These are phyloP conservation scores for Sialia sialis DNA, from an alignment of 2,113 vertebrate genomes.

Conservation along the genomic window DNA sequence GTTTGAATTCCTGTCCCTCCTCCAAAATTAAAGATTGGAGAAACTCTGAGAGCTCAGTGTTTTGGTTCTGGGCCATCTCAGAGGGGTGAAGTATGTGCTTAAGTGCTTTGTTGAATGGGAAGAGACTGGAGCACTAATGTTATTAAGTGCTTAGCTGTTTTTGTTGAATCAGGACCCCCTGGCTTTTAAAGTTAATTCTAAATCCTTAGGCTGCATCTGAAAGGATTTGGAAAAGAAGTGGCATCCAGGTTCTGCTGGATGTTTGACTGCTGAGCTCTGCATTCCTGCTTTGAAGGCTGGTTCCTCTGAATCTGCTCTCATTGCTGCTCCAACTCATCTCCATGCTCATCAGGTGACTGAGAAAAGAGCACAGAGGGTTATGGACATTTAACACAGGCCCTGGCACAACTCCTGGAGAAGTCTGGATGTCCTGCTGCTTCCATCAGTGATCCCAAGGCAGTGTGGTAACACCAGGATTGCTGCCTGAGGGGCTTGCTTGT, in stretches of 20 bases:
- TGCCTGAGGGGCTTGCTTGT: background rate
- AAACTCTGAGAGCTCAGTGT: background rate
- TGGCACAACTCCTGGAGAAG: background rate
- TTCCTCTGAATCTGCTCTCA: background rate
- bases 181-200: conserved; percentile 40
- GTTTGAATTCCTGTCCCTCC: background rate
- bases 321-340: background rate
- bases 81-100: background rate
- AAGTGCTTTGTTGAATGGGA: conserved; percentile 44
- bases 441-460: background rate
- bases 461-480: background rate
- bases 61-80: conserved; percentile 28
- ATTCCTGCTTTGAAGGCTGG: conserved; percentile 34
- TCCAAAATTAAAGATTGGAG: background rate
- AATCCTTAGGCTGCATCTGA: conserved; percentile 50
- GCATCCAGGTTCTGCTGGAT: conserved; percentile 5
- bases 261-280: conserved; percentile 21
- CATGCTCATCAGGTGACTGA: background rate
- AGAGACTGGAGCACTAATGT: conserved; percentile 49
- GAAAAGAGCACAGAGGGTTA: background rate
- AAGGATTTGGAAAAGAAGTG: conserved; percentile 39
- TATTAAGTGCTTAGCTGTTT: conserved; percentile 58
- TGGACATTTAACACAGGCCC: background rate
- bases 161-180: background rate
- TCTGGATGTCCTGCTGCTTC: background rate